Conservation (phyloP, 2,113 vertebrate genomes). For the Amazona guildingii region DNA sequence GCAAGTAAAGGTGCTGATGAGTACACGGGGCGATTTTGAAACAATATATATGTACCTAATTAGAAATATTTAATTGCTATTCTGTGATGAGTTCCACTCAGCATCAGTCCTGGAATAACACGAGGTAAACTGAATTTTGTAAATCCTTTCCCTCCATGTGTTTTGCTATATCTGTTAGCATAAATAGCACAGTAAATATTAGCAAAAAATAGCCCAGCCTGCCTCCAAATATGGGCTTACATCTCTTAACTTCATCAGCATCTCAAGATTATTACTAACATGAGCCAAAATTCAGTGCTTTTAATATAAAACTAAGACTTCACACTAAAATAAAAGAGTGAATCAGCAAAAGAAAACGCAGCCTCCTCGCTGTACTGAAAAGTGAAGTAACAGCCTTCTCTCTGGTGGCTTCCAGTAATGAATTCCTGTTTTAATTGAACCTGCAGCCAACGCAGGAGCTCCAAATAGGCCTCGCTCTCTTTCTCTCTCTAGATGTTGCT, state of each 20-base stretch:
- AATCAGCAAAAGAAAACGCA: slow-evolving; percentile 25
- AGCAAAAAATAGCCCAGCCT: not conserved
- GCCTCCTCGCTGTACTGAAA: not conserved
- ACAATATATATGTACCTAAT: not conserved
- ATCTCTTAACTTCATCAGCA: not conserved
- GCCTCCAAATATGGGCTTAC: not conserved
- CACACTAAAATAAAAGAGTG: not conserved
- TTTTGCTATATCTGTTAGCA: not conserved
- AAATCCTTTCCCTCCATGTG: not conserved
- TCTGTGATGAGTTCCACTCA: not conserved
- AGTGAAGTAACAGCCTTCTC: slow-evolving; percentile 40
- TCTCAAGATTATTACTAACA: not conserved
- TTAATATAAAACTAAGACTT: not conserved
- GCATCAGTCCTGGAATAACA: not conserved
- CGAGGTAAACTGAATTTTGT: not conserved
- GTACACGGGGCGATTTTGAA: not conserved
- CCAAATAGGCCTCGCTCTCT: slow-evolving; percentile 22
- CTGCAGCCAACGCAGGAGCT: slow-evolving; percentile 7
- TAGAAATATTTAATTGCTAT: not conserved
- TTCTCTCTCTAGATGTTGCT: slow-evolving; percentile 48
- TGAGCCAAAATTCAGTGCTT: not conserved
- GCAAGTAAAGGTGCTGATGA: not conserved
- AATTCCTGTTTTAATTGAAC: slow-evolving; percentile 76
- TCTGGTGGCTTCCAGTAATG: slow-evolving; percentile 70
- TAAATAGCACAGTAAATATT: not conserved